Evolutionary conservation across 1,140 invertebrate species (phyloP).

Genomic region (Episyrphus balteatus): DNA sequence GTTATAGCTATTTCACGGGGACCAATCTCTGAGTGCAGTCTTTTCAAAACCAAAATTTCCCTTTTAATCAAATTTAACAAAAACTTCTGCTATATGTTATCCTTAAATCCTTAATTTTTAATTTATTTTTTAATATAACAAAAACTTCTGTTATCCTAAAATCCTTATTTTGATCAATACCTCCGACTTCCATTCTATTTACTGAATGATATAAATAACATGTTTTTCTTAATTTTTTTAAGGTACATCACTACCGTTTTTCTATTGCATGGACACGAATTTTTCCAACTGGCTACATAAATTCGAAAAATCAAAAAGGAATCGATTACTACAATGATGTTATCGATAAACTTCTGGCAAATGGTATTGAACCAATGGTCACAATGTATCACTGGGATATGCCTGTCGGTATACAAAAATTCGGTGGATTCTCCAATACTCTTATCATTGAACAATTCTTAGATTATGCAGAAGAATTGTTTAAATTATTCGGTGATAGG

Average conservation of each 20-base stretch:
- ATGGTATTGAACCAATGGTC: slow-evolving; percentile 44
- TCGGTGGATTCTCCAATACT: slow-evolving; percentile 47
- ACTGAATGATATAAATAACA: too few relatives aligned
- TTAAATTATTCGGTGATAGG: slow-evolving; percentile 39
- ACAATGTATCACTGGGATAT: slow-evolving; percentile 50
- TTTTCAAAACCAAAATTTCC: too few relatives aligned
- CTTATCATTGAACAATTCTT: slow-evolving; percentile 41
- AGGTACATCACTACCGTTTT: slow-evolving; percentile 38
- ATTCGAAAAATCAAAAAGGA: slow-evolving; percentile 43
- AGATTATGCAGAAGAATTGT: slow-evolving; percentile 43
- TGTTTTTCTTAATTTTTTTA: background rate
- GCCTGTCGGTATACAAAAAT: slow-evolving; percentile 43
- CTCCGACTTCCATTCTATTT: too few relatives aligned
- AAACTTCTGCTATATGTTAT: too few relatives aligned
- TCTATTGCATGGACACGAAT: slow-evolving; percentile 46
- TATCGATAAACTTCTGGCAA: slow-evolving; percentile 45
- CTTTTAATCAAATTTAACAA: too few relatives aligned
- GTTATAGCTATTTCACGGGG: too few relatives aligned
- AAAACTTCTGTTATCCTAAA: too few relatives aligned
- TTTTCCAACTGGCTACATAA: slow-evolving; percentile 43
- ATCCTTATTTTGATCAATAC: too few relatives aligned
- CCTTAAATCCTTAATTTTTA: too few relatives aligned
- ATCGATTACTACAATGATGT: slow-evolving; percentile 51
- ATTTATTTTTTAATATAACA: too few relatives aligned
- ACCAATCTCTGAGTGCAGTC: too few relatives aligned